These are phyloP conservation scores for Drosophila pallidifrons DNA, from an alignment of 1,140 invertebrate species.

Conservation along the genomic window DNA sequence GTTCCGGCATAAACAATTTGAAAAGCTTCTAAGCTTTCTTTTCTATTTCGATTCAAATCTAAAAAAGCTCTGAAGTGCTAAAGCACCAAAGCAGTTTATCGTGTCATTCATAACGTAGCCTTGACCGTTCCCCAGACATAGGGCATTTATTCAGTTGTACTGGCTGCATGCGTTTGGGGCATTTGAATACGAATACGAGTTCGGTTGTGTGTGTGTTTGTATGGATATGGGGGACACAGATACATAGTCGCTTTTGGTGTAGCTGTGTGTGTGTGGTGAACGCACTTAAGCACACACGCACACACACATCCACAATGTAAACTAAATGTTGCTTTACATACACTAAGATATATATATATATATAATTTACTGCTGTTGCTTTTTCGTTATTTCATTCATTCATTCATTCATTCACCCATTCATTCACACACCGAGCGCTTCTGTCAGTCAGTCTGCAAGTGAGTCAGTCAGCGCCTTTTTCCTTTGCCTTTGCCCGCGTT, in stretches of 20 bases:
- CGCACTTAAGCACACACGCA: constrained; percentile 63
- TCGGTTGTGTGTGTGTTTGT: constrained; percentile 19
- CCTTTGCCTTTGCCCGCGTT: constrained; percentile 62
- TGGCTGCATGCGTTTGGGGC: constrained; percentile 36
- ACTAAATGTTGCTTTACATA: constrained; percentile 74
- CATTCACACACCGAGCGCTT: constrained; percentile 41
- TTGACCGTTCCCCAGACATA: constrained; percentile 34
- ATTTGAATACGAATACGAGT: constrained; percentile 18
- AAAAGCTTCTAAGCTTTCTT: constrained; percentile 9
- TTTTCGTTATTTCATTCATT: constrained; percentile 55
- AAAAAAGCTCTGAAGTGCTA: constrained; percentile 7
- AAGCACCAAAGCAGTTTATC: constrained; percentile 13
- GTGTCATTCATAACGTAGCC: constrained; percentile 14
- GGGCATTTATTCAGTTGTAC: constrained; percentile 49
- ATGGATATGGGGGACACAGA: constrained; percentile 23
- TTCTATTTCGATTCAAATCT: neutral
- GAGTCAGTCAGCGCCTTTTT: constrained; percentile 27
- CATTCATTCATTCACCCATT: constrained; percentile 64
- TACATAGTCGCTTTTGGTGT: constrained; percentile 6
- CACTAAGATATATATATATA: constrained; percentile 40
- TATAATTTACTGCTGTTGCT: constrained; percentile 65
- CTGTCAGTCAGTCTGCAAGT: constrained; percentile 30
- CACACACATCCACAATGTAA: constrained; percentile 65
- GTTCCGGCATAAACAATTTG: neutral
- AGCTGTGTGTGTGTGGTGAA: constrained; percentile 14